Evolutionary conservation across 2,797 vertebrate genomes (phyloP).

Genomic region (Peromyscus melanophrys): DNA sequence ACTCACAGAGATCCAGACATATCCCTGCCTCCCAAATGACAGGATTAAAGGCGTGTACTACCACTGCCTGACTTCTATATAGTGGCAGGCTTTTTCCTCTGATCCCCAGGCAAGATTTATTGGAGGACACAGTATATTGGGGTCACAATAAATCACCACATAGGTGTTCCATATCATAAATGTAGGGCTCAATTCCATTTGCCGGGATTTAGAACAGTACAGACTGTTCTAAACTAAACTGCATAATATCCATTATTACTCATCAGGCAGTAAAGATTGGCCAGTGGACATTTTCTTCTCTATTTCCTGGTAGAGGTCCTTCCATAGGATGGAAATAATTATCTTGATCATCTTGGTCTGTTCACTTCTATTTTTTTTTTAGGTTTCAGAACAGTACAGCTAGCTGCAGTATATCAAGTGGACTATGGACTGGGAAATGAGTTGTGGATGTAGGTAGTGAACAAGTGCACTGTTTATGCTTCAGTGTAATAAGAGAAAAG

Average conservation of each 20-base stretch:
- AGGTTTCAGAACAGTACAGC: neutral
- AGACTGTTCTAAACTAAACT: neutral
- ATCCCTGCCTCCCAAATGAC: too few species aligned
- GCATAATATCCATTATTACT: neutral
- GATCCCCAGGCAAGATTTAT: too few species aligned
- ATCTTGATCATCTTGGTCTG: neutral
- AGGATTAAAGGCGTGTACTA: too few species aligned
- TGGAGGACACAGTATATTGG: too few species aligned
- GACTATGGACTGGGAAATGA: neutral
- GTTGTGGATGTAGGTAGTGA: neutral
- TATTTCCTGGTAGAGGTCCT: neutral
- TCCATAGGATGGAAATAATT: neutral
- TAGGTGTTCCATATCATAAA: neutral
- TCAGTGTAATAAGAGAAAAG: neutral
- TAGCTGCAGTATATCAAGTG: rapidly evolving
- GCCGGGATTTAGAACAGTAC: neutral
- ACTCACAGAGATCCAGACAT: too few species aligned
- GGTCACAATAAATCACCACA: too few species aligned
- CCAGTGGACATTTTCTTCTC: neutral
- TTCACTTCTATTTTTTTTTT: neutral
- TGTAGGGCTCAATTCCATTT: neutral
- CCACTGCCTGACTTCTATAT: too few species aligned
- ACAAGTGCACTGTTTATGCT: neutral
- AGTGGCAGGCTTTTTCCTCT: too few species aligned
- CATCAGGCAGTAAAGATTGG: too few species aligned